Evolutionary conservation across 1,140 invertebrate genomes (phyloP).

Genomic region (Potamilus streckersoni): DNA sequence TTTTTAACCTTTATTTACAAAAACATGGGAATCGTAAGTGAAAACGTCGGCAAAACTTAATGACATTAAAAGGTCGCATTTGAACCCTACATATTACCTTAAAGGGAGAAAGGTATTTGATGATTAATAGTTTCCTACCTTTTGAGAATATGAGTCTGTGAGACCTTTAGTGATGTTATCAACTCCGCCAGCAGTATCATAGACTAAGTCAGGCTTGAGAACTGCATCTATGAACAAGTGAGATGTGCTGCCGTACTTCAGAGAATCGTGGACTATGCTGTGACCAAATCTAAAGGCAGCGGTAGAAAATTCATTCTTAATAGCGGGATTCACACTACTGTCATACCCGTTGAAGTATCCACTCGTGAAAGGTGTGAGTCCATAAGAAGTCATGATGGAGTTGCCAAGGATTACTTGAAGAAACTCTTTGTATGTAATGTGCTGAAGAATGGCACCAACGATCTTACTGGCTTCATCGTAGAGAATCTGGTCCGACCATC

Average conservation of each 20-base stretch:
- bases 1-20: too few relatives aligned
- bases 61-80: too few relatives aligned
- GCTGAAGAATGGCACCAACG: slow-evolving; percentile 82
- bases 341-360: slow-evolving; percentile 73
- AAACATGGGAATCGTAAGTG: too few relatives aligned
- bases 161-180: slow-evolving; percentile 14
- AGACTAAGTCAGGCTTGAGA: slow-evolving; percentile 19
- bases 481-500: slow-evolving; percentile 88
- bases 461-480: slow-evolving; percentile 89
- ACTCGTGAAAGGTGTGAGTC: slow-evolving; percentile 5
- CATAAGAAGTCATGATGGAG: slow-evolving; percentile 17
- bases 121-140: not conserved
- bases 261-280: slow-evolving; percentile 77
- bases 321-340: slow-evolving; percentile 81
- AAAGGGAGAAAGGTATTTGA: not conserved
- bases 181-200: slow-evolving; percentile 3
- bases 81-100: not conserved
- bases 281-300: slow-evolving; percentile 96
- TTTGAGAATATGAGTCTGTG: slow-evolving; percentile 12
- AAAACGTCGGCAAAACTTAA: too few relatives aligned
- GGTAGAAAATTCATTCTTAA: slow-evolving; percentile 95
- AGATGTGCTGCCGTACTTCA: slow-evolving; percentile 4
- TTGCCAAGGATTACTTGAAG: slow-evolving; percentile 33
- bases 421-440: slow-evolving; percentile 77
- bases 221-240: slow-evolving; percentile 17